Conservation (phyloP, 2,113 vertebrate species). For the Orientallactaga bullata region DNA sequence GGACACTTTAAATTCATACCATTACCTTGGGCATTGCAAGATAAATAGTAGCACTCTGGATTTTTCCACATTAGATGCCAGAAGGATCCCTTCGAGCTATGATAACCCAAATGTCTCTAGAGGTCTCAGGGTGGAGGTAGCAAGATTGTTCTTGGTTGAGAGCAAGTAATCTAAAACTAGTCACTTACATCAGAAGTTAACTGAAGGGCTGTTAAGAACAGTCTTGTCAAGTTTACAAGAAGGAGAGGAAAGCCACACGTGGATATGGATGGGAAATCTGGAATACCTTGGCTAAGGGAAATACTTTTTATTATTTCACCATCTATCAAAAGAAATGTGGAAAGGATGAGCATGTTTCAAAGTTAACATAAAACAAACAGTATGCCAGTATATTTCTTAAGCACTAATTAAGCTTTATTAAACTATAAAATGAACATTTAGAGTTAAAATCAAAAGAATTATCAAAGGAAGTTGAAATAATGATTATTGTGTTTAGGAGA, state of each 20-base stretch:
- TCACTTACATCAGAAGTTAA: neutral
- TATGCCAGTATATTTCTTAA: neutral
- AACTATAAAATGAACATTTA: slow-evolving; percentile 30
- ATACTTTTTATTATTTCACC: slow-evolving; percentile 15
- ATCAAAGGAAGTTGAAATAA: slow-evolving; percentile 44
- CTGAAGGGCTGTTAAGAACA: neutral
- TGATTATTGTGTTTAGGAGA: neutral
- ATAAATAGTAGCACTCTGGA: neutral
- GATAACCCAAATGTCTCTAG: neutral
- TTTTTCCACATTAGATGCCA: neutral
- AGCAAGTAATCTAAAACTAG: neutral
- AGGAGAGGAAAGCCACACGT: neutral
- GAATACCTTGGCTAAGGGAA: neutral
- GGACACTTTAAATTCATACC: neutral
- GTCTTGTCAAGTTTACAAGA: neutral
- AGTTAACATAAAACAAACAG: slow-evolving; percentile 33
- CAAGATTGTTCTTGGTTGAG: neutral
- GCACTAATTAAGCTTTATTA: slow-evolving; percentile 1
- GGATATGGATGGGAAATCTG: neutral
- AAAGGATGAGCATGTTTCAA: slow-evolving; percentile 3
- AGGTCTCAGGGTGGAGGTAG: rapidly evolving
- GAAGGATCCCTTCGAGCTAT: neutral
- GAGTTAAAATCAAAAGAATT: slow-evolving; percentile 8
- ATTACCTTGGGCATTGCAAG: neutral
- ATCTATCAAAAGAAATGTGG: neutral